Percentiles rank a stretch among this genome's conserved stretches.
These are phyloP conservation scores for Pomacea canaliculata DNA, from an alignment of 2,888 invertebrate genomes.

Conservation along the genomic window DNA sequence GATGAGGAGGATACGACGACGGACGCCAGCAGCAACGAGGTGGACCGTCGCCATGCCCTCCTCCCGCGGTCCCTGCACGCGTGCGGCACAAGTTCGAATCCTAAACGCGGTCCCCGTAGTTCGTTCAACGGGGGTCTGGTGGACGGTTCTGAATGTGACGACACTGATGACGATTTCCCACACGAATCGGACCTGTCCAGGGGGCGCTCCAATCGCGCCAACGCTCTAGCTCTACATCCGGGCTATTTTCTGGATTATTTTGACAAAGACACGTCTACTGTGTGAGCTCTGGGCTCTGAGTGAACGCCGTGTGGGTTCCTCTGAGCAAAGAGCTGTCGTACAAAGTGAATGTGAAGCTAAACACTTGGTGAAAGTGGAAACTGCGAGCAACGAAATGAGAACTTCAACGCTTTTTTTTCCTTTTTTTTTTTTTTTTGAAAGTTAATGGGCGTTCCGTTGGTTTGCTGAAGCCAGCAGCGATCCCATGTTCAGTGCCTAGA, in stretches of 20 bases:
- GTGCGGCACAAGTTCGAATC: too few relatives aligned
- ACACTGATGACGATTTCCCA: background rate
- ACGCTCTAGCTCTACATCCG: slow-evolving; percentile 15
- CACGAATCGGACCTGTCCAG: background rate
- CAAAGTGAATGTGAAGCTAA: too few relatives aligned
- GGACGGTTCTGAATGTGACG: background rate
- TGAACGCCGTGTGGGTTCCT: background rate
- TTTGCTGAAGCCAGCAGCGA: too few relatives aligned
- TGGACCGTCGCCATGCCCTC: too few relatives aligned
- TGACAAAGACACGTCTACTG: slow-evolving; percentile 5
- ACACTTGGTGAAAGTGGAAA: too few relatives aligned
- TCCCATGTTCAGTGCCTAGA: too few relatives aligned
- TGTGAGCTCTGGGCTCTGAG: background rate
- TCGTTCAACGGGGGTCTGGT: background rate
- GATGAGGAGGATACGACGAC: background rate
- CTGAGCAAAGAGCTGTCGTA: too few relatives aligned
- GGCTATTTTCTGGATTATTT: slow-evolving; percentile 12
- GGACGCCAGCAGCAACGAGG: background rate
- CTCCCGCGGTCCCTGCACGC: too few relatives aligned
- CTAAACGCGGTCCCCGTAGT: background rate
- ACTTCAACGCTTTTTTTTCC: too few relatives aligned
- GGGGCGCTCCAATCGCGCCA: background rate
- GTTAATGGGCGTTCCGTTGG: too few relatives aligned
- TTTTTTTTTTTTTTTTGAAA: too few relatives aligned
- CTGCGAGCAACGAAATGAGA: too few relatives aligned